Percentiles rank a stretch among this genome's conserved stretches.
These are phyloP conservation scores for Herminia tarsipennalis DNA, from an alignment of 2,888 invertebrate species.

Conservation along the genomic window DNA sequence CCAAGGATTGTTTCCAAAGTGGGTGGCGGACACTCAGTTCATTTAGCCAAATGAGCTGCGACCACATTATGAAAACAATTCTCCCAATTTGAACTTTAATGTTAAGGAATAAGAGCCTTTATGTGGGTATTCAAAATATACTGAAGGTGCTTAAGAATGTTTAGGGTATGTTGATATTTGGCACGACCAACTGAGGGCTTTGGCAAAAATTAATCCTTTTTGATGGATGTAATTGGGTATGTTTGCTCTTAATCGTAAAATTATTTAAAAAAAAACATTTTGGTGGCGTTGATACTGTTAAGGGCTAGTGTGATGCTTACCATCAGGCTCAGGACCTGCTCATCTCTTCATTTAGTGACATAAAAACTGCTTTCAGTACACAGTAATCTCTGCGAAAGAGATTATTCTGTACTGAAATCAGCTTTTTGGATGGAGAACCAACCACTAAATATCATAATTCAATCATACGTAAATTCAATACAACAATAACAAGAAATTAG, in stretches of 20 bases:
- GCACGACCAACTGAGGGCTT: slow-evolving; percentile 6
- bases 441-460: no score
- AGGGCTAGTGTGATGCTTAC: no score
- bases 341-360: no score
- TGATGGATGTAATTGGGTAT: slow-evolving; percentile 4
- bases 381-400: no score
- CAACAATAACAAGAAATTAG: no score
- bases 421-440: no score
- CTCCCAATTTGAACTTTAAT: slow-evolving; percentile 26
- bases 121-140: not conserved
- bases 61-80: slow-evolving; percentile 24
- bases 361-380: no score
- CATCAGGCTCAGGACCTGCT: no score
- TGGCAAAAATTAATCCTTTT: slow-evolving; percentile 3
- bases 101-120: not conserved
- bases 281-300: no score
- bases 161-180: slow-evolving; percentile 8
- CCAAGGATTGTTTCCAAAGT: slow-evolving; percentile 44
- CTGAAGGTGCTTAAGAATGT: slow-evolving; percentile 5
- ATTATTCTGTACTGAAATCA: no score
- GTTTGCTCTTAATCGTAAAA: not conserved
- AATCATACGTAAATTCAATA: no score
- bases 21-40: slow-evolving; percentile 43
- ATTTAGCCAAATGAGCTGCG: slow-evolving; percentile 57
- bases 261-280: not conserved